Conservation (phyloP, 2,113 vertebrate genomes). For the Camelus bactrianus region DNA sequence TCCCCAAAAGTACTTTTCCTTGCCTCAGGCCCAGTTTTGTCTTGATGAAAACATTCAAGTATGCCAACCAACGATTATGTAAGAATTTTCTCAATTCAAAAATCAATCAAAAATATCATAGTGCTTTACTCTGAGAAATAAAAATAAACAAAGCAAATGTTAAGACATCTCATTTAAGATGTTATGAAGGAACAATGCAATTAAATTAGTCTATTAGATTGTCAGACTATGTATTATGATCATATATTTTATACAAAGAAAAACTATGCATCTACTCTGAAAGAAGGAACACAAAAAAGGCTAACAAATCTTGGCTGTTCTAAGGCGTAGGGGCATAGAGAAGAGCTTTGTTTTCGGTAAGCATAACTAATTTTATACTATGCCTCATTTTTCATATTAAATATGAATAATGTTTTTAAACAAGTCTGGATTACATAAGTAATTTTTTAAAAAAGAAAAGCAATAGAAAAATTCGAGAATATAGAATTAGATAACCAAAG, state of each 20-base stretch:
- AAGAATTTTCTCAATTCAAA: neutral
- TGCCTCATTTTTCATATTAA: neutral
- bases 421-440: neutral
- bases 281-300: neutral
- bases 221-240: neutral
- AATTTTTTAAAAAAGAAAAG: neutral
- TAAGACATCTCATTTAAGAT: neutral
- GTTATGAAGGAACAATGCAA: neutral
- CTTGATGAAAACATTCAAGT: neutral
- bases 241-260: neutral
- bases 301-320: neutral
- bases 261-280: neutral
- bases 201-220: neutral
- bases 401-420: neutral
- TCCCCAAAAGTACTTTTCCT: neutral
- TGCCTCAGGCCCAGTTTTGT: neutral
- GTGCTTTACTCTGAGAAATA: neutral
- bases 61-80: neutral
- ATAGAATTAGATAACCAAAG: neutral
- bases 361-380: neutral
- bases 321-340: neutral
- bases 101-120: neutral
- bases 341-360: neutral
- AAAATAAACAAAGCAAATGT: neutral
- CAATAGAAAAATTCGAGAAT: neutral